phyloP scores from a whole-genome alignment of 1,140 invertebrate species.

The Hirudo medicinalis region DNA sequence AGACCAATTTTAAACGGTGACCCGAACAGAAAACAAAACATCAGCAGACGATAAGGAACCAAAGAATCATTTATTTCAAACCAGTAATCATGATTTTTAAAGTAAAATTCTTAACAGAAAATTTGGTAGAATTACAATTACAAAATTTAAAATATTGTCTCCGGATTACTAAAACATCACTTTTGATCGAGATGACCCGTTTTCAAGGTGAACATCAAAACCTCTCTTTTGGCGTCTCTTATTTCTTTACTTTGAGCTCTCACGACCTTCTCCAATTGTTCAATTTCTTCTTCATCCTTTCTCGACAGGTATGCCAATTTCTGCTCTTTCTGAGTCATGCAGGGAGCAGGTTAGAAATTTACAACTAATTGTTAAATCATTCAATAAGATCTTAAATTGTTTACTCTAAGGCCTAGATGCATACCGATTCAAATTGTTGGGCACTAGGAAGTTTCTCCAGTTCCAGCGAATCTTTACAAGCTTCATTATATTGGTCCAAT shows the following conservation, averaged over 20 bases:
- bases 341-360: not conserved
- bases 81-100: no score
- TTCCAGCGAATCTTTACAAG: no score
- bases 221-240: constrained; percentile 3
- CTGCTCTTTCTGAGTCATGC: not conserved
- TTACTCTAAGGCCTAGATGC: not conserved
- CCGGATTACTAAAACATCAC: no score
- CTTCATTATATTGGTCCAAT: no score
- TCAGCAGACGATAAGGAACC: no score
- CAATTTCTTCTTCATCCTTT: constrained; percentile 3
- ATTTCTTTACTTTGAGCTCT: not conserved
- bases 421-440: not conserved
- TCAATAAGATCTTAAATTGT: not conserved
- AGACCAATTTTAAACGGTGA: no score
- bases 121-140: no score
- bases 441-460: no score
- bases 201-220: not conserved
- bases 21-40: no score
- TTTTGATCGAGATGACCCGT: not conserved
- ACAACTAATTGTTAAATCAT: not conserved
- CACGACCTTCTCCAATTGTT: not conserved
- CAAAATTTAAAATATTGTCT: no score
- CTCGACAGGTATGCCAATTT: not conserved
- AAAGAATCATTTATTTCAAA: no score
- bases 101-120: no score